Base-by-base conservation (phyloP, 2,888 invertebrate genomes). In the Tricholauxania praeusta region DNA sequence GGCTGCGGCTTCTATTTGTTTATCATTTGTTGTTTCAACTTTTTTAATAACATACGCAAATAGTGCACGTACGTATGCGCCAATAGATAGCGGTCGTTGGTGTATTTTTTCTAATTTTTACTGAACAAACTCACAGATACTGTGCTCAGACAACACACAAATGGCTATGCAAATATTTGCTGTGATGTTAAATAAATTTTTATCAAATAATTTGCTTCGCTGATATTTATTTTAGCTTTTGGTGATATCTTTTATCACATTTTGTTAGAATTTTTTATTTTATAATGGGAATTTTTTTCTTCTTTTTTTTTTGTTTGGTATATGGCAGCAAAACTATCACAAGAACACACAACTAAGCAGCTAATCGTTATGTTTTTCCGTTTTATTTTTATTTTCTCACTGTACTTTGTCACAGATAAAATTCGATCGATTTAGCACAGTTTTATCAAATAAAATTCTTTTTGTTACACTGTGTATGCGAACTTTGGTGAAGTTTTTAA, bases 291-390 rank as follows among this genome's bases (percentile, higher is more conserved):
- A 14, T 62, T 55, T 14, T 71, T 59, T 75, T 51, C 63, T 32
- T 65, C 64, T 28, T 53, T 59, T 62, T 57, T 63, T 59, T 63
- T 74, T 76, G 51, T n/a, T n/a, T n/a, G n/a, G 72, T 76, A 62
- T 51, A 4, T 53, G 28, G 32, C 17, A 49, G 52, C 28, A 55
- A 63, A 47, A 32, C 55, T 52, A 66, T 72, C 66, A 60, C 72
- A n/a, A 53, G 19, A 59, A 65, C 57, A 69, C 72, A 73, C 52
- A 64, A 73, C 66, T 73, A 64, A 55, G 15, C 72, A 48, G 66
- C 28, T 66, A 49, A 22, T 67, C 28, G 28, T 28, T 28, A n/a
- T 15, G 15, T 64, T 6, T 51, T 49, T 69, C 19, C 55, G 53
- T 72, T 48, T 60, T 64, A 28, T 19, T 52, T 15, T 70, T 17